phyloP scores from a whole-genome alignment of 2,113 vertebrate species.

The Calyptommatus sinebrachiatus region DNA sequence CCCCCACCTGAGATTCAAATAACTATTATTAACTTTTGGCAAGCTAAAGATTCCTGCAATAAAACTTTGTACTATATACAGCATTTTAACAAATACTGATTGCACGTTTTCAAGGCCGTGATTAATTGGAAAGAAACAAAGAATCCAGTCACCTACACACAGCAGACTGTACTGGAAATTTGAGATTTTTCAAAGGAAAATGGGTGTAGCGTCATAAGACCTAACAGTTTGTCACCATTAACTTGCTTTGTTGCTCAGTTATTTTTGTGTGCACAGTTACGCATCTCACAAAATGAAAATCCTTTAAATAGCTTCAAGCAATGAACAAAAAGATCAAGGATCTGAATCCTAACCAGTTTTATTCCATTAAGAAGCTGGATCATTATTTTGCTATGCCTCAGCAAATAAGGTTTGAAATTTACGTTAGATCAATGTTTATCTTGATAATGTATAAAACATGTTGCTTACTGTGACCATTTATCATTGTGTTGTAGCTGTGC shows the following conservation, averaged over 20 bases:
- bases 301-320: not conserved
- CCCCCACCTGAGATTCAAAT: constrained; percentile 17
- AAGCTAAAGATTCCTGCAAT: constrained; percentile 4
- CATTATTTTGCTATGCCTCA: not conserved
- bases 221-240: not conserved
- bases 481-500: too few species aligned
- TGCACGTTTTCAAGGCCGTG: constrained; percentile 8
- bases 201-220: not conserved
- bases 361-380: not conserved
- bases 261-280: not conserved
- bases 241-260: constrained; percentile 15
- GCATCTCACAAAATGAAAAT: not conserved
- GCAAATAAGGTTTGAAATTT: not conserved
- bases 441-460: not conserved
- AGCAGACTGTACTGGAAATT: not conserved
- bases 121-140: not conserved
- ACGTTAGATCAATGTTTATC: not conserved
- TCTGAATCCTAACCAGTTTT: not conserved
- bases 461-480: too few species aligned
- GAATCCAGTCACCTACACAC: constrained; percentile 1
- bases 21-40: constrained; percentile 25
- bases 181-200: not conserved
- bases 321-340: not conserved
- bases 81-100: constrained; percentile 19
- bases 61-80: constrained; percentile 13